Evolutionary conservation across 92 coral and sea anemone species (phyloP), one percentile per base, ranked within the genome.

Genomic region (Epizoanthus scotinus): DNA sequence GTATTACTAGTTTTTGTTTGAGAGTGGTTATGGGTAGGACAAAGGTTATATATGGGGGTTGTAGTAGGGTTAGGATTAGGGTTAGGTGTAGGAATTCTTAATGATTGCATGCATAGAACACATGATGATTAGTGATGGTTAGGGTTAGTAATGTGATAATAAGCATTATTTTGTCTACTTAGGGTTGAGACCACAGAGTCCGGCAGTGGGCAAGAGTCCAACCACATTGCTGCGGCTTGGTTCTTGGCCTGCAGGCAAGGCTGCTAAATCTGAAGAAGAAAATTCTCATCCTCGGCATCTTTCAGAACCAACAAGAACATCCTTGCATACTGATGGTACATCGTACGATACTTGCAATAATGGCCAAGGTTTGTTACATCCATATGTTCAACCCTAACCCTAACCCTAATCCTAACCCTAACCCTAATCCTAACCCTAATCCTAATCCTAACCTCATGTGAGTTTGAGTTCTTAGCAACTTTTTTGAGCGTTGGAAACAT

Each of bases 171-270:
- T 47, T 47, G 52, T 49, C 10, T 42, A 20, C 61, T 2, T 60
- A 92, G 97, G 86, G 13, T 85, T 78, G 71, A 83, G 93, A 47
- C 90, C 91, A 5, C 93, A 92, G 62, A 92, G 97, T 66, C 97
- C 97, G 31, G 91, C 89, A 7, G 78, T 87, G 8, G 65, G 75
- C 17, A 75, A 87, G 31, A 87, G 91, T 0, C 91, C 97, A 15
- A 84, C 86, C 24, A 44, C 81, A 34, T 85, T 92, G 9, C 82
- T 83, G 18, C 89, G 97, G 60, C 91, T 93, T 8, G 66, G 75
- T 34, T 89, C 93, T 3, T 92, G 92, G 91, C 91, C 97, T 3
- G 85, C 87, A 2, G 86, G 90, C 81, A 92, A 87, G 77, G 75
- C 85, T 5, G 77, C 88, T 54, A 92, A 87, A 53, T 28, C 83